Evolutionary conservation across 1,140 invertebrate species (phyloP).

Genomic region (Mylabris phalerata): DNA sequence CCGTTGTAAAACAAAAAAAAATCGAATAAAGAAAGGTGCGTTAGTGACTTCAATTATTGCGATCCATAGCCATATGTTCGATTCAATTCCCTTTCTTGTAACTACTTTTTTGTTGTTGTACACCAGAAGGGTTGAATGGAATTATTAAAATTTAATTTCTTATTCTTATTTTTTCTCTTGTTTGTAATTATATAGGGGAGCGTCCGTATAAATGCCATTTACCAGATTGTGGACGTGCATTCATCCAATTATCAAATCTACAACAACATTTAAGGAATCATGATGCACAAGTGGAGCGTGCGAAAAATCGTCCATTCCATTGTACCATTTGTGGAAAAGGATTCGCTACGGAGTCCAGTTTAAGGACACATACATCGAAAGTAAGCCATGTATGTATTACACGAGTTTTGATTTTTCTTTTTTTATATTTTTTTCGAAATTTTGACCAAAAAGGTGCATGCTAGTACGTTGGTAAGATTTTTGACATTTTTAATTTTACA

Average conservation of each 20-base stretch:
- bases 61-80: no score
- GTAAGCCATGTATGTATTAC: slow-evolving; percentile 71
- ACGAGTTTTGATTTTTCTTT: slow-evolving; percentile 36
- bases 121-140: background rate
- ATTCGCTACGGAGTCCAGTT: slow-evolving; percentile 91
- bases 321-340: slow-evolving; percentile 95
- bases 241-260: slow-evolving; percentile 95
- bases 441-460: background rate
- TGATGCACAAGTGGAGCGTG: slow-evolving; percentile 89
- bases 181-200: slow-evolving; percentile 61
- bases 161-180: slow-evolving; percentile 36
- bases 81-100: no score
- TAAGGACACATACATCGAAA: slow-evolving; percentile 93
- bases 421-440: slow-evolving; percentile 12
- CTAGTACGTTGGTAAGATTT: background rate
- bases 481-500: background rate
- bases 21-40: no score
- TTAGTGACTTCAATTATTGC: no score
- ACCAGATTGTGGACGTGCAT: slow-evolving; percentile 89
- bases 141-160: background rate
- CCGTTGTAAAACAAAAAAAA: no score
- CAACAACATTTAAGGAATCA: slow-evolving; percentile 96
- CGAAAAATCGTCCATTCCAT: slow-evolving; percentile 91
- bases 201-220: slow-evolving; percentile 95
- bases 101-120: background rate